Base-by-base conservation (phyloP, 92 coral and sea anemone genomes). In the Umimayanthus kanabou region DNA sequence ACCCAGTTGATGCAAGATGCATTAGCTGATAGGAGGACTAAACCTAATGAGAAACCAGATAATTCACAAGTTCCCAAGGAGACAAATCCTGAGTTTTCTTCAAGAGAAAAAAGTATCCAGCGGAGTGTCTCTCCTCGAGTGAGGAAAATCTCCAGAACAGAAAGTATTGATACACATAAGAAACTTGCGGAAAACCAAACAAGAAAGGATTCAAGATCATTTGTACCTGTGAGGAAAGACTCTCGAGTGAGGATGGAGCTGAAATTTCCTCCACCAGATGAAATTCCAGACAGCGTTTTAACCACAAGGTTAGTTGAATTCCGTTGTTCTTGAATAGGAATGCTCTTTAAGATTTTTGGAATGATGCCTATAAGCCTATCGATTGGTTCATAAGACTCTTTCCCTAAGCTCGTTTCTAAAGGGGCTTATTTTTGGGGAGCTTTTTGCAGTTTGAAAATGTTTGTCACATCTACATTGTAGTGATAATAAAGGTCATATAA, bases 111-210 rank as follows among this genome's bases (percentile, higher is more conserved):
- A n/a, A 39, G 33, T 14, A 16, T 37, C 39, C 77, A 67, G 76
- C 29, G 5, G 5, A 15, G 37, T 69, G 26, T 1, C 2, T 26
- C 87, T n/a, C 49, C 77, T 69, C 77, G 87, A 2, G 29, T 70
- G 10, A 83, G 78, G 67, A 69, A 83, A 71, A 71, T 83, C 4
- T 83, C 78, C 18, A 83, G 79, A 29, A 14, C 69, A 29, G 87
- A 83, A 83, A 70, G 28, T 5, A 16, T 9, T n/a, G 87, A 83
- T 43, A 69, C 45, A 11, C 50, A 28, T 23, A 83, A 83, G 47
- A 70, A 83, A 70, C 87, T 83, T 15, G 64, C 43, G 14, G 87
- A 83, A 33, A 69, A 5, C 47, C 73, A 29, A 81, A 23, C 49
- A 30, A 45, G 74, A 70, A 73, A 83, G 29, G 87, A 83, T 18